Percentiles rank a stretch among this genome's conserved stretches.
Conservation (phyloP, 1,140 invertebrate genomes). For the Panagrolaimus sp. region DNA sequence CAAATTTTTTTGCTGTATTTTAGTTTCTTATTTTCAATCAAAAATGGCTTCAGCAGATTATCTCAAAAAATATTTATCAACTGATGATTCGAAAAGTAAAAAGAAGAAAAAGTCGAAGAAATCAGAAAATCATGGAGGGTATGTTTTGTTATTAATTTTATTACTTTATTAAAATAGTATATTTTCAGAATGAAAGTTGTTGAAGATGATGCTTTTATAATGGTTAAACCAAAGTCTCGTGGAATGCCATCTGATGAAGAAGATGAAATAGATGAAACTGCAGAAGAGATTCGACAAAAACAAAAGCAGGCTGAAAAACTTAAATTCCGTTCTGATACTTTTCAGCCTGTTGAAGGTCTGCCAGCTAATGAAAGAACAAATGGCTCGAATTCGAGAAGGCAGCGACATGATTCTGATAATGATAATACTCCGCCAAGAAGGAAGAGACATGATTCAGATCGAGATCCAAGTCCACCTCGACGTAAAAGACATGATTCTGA, state of each 20-base stretch:
- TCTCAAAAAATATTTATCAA: constrained; percentile 33
- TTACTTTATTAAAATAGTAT: constrained; percentile 15
- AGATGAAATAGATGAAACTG: constrained; percentile 31
- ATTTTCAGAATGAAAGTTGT: constrained; percentile 34
- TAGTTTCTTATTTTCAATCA: too few species aligned
- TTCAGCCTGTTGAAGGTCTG: background rate
- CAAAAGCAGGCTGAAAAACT: constrained; percentile 1
- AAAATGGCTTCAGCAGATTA: constrained; percentile 27
- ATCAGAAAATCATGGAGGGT: background rate
- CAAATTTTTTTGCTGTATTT: too few species aligned
- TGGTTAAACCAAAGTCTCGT: constrained; percentile 11
- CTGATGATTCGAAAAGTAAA: constrained; percentile 23
- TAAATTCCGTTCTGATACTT: constrained; percentile 13
- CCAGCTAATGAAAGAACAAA: background rate
- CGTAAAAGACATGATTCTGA: too few species aligned
- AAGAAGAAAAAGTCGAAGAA: constrained; percentile 38
- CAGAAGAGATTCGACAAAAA: constrained; percentile 24
- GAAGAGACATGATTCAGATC: background rate
- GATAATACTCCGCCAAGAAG: background rate
- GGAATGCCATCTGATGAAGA: constrained; percentile 23
- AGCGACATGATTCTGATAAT: background rate
- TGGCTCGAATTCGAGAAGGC: background rate
- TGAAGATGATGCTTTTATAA: constrained; percentile 36
- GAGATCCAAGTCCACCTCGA: too few species aligned
- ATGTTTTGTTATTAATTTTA: background rate